These are phyloP conservation scores for Drosophila nigromelanica DNA, from an alignment of 1,140 invertebrate genomes.

Conservation along the genomic window DNA sequence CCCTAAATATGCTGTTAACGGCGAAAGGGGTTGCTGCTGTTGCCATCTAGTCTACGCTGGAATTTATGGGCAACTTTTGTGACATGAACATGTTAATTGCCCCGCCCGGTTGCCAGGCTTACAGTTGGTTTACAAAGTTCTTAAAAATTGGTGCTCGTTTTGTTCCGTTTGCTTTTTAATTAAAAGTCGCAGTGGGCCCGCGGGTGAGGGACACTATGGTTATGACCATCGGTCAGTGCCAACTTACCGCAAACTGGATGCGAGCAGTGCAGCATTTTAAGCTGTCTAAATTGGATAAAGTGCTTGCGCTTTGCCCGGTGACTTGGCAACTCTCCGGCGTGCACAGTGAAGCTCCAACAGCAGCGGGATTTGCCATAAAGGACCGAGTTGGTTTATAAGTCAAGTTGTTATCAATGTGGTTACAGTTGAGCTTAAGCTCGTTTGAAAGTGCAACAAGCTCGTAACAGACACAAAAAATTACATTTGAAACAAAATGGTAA, in stretches of 20 bases:
- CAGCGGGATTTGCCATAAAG: constrained; percentile 25
- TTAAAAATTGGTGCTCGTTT: constrained; percentile 71
- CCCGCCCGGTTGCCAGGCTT: constrained; percentile 49
- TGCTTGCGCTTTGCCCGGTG: constrained; percentile 58
- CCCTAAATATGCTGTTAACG: constrained; percentile 71
- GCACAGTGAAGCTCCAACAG: no score
- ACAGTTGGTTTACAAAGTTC: constrained; percentile 71
- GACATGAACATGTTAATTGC: constrained; percentile 78
- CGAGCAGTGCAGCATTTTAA: constrained; percentile 51
- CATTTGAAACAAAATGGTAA: neutral
- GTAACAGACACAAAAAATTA: neutral
- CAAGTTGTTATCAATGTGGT: constrained; percentile 34
- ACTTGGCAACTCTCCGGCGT: constrained; percentile 61
- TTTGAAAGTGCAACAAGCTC: neutral
- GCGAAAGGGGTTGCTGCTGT: constrained; percentile 60
- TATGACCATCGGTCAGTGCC: constrained; percentile 71
- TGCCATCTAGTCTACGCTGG: constrained; percentile 47
- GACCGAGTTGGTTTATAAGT: constrained; percentile 52
- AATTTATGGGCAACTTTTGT: constrained; percentile 69
- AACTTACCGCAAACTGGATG: constrained; percentile 21
- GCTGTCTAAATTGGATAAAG: constrained; percentile 80
- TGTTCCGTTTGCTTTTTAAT: constrained; percentile 70
- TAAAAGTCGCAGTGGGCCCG: constrained; percentile 57
- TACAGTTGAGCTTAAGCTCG: neutral
- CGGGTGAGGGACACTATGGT: constrained; percentile 22